Conservation (phyloP, 2,113 vertebrate genomes). For the Mormyrus lacerda region DNA sequence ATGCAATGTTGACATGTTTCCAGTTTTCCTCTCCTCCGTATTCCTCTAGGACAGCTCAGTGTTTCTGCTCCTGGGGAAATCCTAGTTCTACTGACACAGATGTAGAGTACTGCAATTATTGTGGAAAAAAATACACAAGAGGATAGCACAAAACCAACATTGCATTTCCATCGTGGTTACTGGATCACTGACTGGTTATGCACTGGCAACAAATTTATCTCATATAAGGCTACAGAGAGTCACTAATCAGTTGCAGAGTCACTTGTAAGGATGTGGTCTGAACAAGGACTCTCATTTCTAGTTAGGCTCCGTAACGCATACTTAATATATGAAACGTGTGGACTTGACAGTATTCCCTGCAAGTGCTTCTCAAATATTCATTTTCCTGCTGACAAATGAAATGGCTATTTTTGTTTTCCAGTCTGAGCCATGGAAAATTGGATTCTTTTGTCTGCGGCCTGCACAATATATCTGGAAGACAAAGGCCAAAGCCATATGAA, state of each 20-base stretch:
- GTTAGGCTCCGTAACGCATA: background rate
- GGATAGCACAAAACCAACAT: background rate
- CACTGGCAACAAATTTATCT: background rate
- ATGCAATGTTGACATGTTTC: background rate
- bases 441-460: background rate
- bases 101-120: background rate
- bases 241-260: background rate
- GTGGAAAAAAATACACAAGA: background rate
- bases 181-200: background rate
- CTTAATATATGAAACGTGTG: background rate
- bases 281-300: background rate
- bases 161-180: background rate
- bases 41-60: background rate
- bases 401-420: background rate
- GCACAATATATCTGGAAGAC: background rate
- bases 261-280: background rate
- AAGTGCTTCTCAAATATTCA: background rate
- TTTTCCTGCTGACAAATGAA: slow-evolving; percentile 10
- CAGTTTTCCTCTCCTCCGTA: background rate
- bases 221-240: background rate
- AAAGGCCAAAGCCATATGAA: background rate
- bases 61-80: background rate
- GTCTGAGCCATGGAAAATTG: slow-evolving; percentile 4
- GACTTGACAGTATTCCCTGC: background rate
- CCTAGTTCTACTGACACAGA: background rate